Percentiles rank a stretch among this genome's conserved stretches.
phyloP scores from a whole-genome alignment of 2,113 vertebrate genomes.

The Gadus chalcogrammus region DNA sequence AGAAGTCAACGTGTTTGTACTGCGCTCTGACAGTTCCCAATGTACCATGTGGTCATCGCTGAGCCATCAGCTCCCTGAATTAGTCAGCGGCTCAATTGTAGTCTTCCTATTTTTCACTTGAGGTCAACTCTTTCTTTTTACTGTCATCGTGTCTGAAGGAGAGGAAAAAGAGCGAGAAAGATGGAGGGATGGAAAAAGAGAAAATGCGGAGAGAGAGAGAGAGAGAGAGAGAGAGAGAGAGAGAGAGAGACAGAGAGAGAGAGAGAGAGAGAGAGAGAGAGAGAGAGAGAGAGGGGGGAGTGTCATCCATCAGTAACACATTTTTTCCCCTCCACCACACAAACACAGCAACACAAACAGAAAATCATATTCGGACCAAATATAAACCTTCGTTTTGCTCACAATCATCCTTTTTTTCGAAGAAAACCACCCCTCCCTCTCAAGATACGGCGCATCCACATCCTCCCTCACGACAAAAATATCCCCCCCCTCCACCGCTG shows the following conservation, averaged over 20 bases:
- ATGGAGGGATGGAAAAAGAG: too few relatives aligned
- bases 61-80: conserved; percentile 23
- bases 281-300: neutral
- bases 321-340: conserved; percentile 9
- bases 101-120: too few relatives aligned
- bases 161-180: too few relatives aligned
- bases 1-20: too few relatives aligned
- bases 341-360: conserved; percentile 29
- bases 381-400: conserved; percentile 37
- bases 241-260: neutral
- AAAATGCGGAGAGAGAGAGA: neutral
- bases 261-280: neutral
- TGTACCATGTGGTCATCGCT: too few relatives aligned
- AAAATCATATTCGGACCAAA: conserved; percentile 40
- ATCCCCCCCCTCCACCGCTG: conserved; percentile 53
- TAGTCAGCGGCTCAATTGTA: too few relatives aligned
- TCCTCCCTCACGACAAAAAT: conserved; percentile 61
- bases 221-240: neutral
- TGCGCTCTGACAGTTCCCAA: too few relatives aligned
- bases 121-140: too few relatives aligned
- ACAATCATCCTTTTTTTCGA: conserved; percentile 47
- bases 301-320: neutral
- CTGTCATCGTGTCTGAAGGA: too few relatives aligned
- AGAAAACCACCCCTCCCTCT: conserved; percentile 28
- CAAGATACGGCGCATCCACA: conserved; percentile 57